Conservation (phyloP, 1,140 invertebrate species). For the Lordiphosa clarofinis region DNA sequence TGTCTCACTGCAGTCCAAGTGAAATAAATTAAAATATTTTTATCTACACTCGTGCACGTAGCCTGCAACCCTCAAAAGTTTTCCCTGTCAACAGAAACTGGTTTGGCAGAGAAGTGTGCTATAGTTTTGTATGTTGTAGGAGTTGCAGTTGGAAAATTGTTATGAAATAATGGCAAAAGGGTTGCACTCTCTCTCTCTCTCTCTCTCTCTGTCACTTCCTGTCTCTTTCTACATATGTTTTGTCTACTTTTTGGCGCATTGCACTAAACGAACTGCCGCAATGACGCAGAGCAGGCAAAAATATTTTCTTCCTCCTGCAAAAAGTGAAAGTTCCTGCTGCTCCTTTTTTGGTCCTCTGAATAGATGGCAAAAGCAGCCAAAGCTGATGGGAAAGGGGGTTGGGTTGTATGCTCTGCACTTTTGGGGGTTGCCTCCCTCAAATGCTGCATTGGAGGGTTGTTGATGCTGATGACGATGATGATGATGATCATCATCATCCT, state of each 20-base stretch:
- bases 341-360: slow-evolving; percentile 39
- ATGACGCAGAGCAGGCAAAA: slow-evolving; percentile 38
- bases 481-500: slow-evolving; percentile 21
- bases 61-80: slow-evolving; percentile 42
- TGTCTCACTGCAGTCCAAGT: slow-evolving; percentile 55
- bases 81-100: slow-evolving; percentile 4
- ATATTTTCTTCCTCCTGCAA: slow-evolving; percentile 31
- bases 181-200: slow-evolving; percentile 14
- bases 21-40: slow-evolving; percentile 78
- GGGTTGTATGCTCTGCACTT: slow-evolving; percentile 49
- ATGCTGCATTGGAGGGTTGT: slow-evolving; percentile 51
- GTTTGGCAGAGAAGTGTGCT: slow-evolving; percentile 37
- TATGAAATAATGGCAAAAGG: slow-evolving; percentile 54
- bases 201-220: slow-evolving; percentile 7
- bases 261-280: slow-evolving; percentile 72
- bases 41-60: slow-evolving; percentile 74
- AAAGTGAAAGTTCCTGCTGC: slow-evolving; percentile 73
- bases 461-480: slow-evolving; percentile 44
- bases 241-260: slow-evolving; percentile 71
- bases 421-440: slow-evolving; percentile 36
- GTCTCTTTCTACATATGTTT: slow-evolving; percentile 40
- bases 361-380: slow-evolving; percentile 7
- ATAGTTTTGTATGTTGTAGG: slow-evolving; percentile 25
- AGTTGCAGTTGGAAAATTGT: slow-evolving; percentile 47
- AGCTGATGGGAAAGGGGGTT: slow-evolving; percentile 6